A percentile compares a stretch with the other conserved stretches of the same genome.
phyloP scores from a whole-genome alignment of 2,797 vertebrate species.

The Cryptoprocta ferox region DNA sequence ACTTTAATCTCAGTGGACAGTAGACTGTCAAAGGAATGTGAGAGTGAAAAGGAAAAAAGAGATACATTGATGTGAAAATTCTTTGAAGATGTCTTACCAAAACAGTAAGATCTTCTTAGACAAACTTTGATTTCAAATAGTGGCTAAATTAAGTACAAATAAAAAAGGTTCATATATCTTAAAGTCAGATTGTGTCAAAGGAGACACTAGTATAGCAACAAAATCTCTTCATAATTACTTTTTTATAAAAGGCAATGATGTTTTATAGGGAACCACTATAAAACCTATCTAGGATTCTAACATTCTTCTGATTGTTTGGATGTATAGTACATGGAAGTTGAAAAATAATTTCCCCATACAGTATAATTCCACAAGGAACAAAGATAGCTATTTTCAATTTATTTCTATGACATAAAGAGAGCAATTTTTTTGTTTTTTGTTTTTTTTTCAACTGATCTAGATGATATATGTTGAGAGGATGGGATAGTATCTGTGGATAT shows the following conservation, averaged over 20 bases:
- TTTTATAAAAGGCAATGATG: constrained; percentile 5
- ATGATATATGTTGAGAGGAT: neutral
- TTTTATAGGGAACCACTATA: neutral
- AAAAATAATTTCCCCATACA: neutral
- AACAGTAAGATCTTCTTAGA: neutral
- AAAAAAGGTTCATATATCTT: neutral
- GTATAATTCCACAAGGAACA: neutral
- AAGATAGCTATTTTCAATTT: neutral
- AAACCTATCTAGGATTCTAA: neutral
- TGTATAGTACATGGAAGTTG: neutral
- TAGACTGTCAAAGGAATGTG: constrained; percentile 58
- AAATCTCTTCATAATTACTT: neutral
- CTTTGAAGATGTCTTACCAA: constrained; percentile 63
- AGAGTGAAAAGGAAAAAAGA: neutral
- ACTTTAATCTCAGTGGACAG: constrained; percentile 63
- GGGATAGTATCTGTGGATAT: neutral
- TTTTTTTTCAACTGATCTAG: neutral
- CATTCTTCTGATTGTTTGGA: neutral
- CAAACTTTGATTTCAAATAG: constrained; percentile 59
- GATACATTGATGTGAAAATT: neutral
- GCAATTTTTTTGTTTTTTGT: neutral
- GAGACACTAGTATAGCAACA: neutral
- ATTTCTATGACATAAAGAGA: neutral
- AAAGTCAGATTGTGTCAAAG: neutral
- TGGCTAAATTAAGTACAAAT: constrained; percentile 17